Percentiles rank a stretch among this genome's conserved stretches.
These are phyloP conservation scores for Caenorhabditis briggsae DNA, from an alignment of 1,140 invertebrate species.

Conservation along the genomic window DNA sequence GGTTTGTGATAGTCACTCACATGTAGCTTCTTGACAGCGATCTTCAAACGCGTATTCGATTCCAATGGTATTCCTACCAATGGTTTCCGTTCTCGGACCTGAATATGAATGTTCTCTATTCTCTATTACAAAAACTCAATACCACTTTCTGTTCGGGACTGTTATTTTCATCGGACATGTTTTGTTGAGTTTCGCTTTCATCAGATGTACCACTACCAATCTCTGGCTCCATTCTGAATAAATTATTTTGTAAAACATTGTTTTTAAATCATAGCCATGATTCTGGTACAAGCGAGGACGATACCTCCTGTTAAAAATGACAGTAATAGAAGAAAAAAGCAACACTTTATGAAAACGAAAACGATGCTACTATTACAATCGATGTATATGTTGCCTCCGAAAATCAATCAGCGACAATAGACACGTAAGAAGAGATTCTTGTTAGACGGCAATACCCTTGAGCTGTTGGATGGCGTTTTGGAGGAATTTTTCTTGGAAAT, in stretches of 20 bases:
- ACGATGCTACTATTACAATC: background rate
- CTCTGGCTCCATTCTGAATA: background rate
- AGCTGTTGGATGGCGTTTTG: constrained; percentile 75
- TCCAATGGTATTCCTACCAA: background rate
- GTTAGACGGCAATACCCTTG: constrained; percentile 57
- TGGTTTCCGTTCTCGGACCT: background rate
- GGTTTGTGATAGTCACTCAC: background rate
- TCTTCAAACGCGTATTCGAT: background rate
- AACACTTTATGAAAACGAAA: constrained; percentile 29
- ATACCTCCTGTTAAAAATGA: background rate
- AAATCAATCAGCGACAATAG: background rate
- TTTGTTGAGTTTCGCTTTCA: background rate
- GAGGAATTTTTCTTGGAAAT: constrained; percentile 73
- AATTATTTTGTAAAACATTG: background rate
- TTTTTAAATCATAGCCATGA: too few relatives aligned
- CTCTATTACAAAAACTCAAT: too few relatives aligned
- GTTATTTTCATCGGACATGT: background rate
- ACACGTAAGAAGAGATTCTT: background rate
- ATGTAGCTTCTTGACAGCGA: constrained; percentile 28
- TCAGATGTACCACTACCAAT: background rate
- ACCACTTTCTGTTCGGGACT: background rate
- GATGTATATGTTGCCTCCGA: background rate
- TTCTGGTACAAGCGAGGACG: background rate
- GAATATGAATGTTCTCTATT: background rate
- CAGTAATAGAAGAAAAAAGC: background rate